Conservation (phyloP, 2,797 vertebrate species). For the Echiichthys vipera region DNA sequence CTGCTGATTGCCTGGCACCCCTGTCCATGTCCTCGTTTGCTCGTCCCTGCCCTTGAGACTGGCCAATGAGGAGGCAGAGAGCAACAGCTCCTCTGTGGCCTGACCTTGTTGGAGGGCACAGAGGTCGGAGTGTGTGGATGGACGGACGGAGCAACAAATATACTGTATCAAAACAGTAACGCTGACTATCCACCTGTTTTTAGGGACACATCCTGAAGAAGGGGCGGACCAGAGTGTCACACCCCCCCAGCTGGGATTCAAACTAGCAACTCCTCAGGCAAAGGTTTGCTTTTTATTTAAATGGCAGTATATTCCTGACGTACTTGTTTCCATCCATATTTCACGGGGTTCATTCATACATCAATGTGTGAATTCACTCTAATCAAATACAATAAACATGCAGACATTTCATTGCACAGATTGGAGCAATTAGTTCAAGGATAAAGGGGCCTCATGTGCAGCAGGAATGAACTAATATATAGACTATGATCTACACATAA, state of each 20-base stretch:
- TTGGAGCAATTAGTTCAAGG: constrained; percentile 4
- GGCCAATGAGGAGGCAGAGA: constrained; percentile 87
- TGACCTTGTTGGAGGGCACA: constrained; percentile 92
- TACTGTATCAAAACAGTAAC: constrained; percentile 11
- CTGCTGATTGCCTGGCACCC: constrained; percentile 72
- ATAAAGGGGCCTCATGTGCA: not conserved
- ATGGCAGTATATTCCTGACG: not conserved
- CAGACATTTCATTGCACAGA: not conserved
- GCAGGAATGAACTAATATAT: not conserved
- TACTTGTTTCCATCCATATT: not conserved
- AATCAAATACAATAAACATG: not conserved
- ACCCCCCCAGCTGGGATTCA: not conserved
- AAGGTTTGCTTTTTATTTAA: not conserved
- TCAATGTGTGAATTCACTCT: not conserved
- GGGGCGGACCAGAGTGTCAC: not conserved
- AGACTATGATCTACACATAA: not conserved
- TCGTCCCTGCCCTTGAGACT: constrained; percentile 83
- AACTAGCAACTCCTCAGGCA: not conserved
- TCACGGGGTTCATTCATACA: not conserved
- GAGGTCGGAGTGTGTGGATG: constrained; percentile 81
- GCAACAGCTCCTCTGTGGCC: constrained; percentile 82
- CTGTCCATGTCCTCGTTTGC: constrained; percentile 85
- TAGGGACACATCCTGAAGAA: not conserved
- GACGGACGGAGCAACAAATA: constrained; percentile 71
- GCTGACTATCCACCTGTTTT: constrained; percentile 11